A percentile compares a stretch with the other conserved stretches of the same genome.
These are phyloP conservation scores for Acholoe squamosa DNA, from an alignment of 2,888 invertebrate genomes.

Conservation along the genomic window DNA sequence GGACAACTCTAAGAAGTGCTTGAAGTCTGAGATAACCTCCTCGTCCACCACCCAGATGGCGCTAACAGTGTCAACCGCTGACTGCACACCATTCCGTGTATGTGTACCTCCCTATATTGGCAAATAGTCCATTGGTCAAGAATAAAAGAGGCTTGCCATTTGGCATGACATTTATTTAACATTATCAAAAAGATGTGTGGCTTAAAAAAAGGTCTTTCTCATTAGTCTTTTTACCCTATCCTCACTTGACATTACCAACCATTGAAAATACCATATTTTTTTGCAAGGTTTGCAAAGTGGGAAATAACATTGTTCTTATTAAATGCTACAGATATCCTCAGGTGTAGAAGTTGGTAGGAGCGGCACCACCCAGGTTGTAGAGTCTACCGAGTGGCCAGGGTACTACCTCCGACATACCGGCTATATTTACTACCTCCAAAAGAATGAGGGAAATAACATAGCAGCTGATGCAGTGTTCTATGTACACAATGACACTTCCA, in stretches of 20 bases:
- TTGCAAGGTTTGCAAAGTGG: too few species aligned
- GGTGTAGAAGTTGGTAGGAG: not conserved
- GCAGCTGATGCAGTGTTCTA: not conserved
- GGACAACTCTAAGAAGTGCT: not conserved
- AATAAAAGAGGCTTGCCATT: too few species aligned
- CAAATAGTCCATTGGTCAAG: too few species aligned
- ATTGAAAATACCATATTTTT: too few species aligned
- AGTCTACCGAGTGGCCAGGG: not conserved
- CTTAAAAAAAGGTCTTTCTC: too few species aligned
- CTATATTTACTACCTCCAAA: not conserved
- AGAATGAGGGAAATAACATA: not conserved
- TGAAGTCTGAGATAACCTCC: not conserved
- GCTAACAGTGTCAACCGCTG: not conserved
- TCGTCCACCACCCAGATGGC: not conserved
- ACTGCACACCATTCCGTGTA: not conserved
- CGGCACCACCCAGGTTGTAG: not conserved
- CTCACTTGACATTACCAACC: too few species aligned
- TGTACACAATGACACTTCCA: not conserved
- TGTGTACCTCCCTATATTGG: too few species aligned
- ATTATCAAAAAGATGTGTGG: too few species aligned
- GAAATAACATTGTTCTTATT: too few species aligned
- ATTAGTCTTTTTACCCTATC: too few species aligned
- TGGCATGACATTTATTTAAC: too few species aligned
- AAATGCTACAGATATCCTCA: not conserved
- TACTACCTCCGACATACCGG: conserved; percentile 4